Percentiles rank a stretch among this genome's conserved stretches.
These are phyloP conservation scores for Ephydatia muelleri DNA, from an alignment of 37 sponge, comb jelly and placozoan species.

Conservation along the genomic window DNA sequence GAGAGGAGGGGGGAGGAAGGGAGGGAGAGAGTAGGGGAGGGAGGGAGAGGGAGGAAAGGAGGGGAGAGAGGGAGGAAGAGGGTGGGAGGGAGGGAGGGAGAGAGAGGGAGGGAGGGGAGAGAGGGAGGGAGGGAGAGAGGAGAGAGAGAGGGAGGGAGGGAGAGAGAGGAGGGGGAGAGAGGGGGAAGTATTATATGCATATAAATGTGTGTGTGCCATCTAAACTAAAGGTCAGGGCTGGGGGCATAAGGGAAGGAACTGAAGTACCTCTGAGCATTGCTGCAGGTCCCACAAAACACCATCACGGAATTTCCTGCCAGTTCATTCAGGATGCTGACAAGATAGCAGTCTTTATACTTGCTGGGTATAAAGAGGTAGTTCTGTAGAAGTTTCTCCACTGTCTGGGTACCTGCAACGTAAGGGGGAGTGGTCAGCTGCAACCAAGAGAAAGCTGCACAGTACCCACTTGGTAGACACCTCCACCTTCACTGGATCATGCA, in stretches of 20 bases:
- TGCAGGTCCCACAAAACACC: slow-evolving; percentile 99
- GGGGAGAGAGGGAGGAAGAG: too few relatives aligned
- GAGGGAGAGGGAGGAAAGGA: too few relatives aligned
- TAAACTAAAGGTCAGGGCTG: neutral
- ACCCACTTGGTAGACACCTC: slow-evolving; percentile 98
- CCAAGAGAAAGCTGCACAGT: too few relatives aligned
- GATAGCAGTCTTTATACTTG: slow-evolving; percentile 97
- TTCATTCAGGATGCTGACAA: slow-evolving; percentile 96
- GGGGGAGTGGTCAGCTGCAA: neutral
- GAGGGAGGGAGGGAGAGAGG: slow-evolving; percentile 13
- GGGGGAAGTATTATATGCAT: neutral
- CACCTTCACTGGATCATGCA: slow-evolving; percentile 91
- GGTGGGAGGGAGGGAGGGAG: slow-evolving; percentile 20
- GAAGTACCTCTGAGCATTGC: slow-evolving; percentile 82
- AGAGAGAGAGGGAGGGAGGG: slow-evolving; percentile 22
- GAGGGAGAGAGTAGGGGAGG: too few relatives aligned
- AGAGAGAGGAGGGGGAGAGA: slow-evolving; percentile 10
- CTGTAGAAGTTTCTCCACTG: slow-evolving; percentile 96
- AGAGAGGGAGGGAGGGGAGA: slow-evolving; percentile 19
- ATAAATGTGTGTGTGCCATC: neutral
- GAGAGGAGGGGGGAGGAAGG: too few relatives aligned
- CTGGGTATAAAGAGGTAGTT: slow-evolving; percentile 94
- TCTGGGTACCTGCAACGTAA: slow-evolving; percentile 25
- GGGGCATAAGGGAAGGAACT: neutral
- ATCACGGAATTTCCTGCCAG: slow-evolving; percentile 96